Evolutionary conservation across 2,888 invertebrate genomes (phyloP), one percentile per base, ranked within the genome.

Genomic region (Sminthurides aquaticus): DNA sequence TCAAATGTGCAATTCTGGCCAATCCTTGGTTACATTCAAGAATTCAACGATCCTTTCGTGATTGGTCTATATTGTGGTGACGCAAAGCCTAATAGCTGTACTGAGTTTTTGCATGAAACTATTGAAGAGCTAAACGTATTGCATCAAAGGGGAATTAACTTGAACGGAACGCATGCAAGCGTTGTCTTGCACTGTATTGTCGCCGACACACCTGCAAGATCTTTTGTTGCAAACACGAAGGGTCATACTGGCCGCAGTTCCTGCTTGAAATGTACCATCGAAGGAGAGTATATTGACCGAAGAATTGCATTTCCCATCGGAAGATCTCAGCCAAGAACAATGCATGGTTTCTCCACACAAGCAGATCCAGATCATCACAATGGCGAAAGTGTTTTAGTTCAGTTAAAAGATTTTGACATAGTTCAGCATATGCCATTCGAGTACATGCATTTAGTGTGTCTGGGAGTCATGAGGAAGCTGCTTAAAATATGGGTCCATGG

Each of bases 141-240:
- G 18, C 11, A 24, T 1, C 1, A 22, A 55, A 3, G 1, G 5
- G 66, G 64, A 1, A 22, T 64, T 25, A 2, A 2, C 2, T 15
- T 55, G 8, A 29, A 62, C 2, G 25, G 27, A 22, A 11, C 3
- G 8, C 24, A 8, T 20, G 20, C 20, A 11, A 3, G 3, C 2
- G 25, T 67, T 15, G 22, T 62, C 20, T 24, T 65, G 3, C 20
- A 61, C 22, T 25, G 58, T 8, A 60, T 67, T 34, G 52, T 65
- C 28, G 57, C 62, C 57, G 67, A 67, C 49, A 56, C 67, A 20
- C 67, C 67, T 1, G 67, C 67, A 11, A 2, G 62, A n/a, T 61
- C 65, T 1, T 67, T 55, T 27, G 27, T 65, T 0, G 25, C 3
- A 25, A 18, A 18, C 26, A 57, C 49, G 15, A 67, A 67, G 57